A percentile compares a stretch with the other conserved stretches of the same genome.
phyloP scores from a whole-genome alignment of 2,888 invertebrate genomes.

The Luperina testacea region DNA sequence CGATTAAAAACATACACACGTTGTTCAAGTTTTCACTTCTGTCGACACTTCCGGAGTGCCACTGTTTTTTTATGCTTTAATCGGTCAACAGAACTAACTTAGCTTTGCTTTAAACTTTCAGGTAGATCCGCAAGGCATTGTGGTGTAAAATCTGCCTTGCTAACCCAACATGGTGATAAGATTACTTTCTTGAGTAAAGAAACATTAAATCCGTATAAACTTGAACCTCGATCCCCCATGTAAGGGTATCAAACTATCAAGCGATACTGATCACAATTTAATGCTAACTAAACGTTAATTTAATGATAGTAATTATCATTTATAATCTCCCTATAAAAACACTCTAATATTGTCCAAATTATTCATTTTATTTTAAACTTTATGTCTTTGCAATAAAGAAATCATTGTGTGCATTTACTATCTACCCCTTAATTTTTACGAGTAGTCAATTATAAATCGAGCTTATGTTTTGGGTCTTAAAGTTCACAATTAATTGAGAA shows the following conservation, averaged over 20 bases:
- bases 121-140: not conserved
- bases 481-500: constrained; percentile 34
- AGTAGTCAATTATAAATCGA: constrained; percentile 1
- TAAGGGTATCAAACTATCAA: constrained; percentile 35
- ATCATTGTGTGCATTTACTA: constrained; percentile 21
- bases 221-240: constrained; percentile 19
- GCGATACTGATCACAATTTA: constrained; percentile 60
- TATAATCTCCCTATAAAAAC: constrained; percentile 51
- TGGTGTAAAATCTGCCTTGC: too few relatives aligned
- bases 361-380: constrained; percentile 42
- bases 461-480: not conserved
- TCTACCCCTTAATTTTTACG: constrained; percentile 16
- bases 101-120: not conserved
- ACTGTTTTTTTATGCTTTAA: not conserved
- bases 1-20: too few relatives aligned
- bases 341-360: constrained; percentile 24
- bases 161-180: not conserved
- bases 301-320: constrained; percentile 61
- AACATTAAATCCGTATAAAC: constrained; percentile 2
- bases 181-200: not conserved
- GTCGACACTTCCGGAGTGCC: too few relatives aligned
- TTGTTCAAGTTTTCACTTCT: too few relatives aligned
- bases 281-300: constrained; percentile 55
- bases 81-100: not conserved
- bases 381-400: constrained; percentile 56